Percentiles rank a stretch among this genome's conserved stretches.
Conservation (phyloP, 2,113 vertebrate genomes). For the Marcusenius ussheri region DNA sequence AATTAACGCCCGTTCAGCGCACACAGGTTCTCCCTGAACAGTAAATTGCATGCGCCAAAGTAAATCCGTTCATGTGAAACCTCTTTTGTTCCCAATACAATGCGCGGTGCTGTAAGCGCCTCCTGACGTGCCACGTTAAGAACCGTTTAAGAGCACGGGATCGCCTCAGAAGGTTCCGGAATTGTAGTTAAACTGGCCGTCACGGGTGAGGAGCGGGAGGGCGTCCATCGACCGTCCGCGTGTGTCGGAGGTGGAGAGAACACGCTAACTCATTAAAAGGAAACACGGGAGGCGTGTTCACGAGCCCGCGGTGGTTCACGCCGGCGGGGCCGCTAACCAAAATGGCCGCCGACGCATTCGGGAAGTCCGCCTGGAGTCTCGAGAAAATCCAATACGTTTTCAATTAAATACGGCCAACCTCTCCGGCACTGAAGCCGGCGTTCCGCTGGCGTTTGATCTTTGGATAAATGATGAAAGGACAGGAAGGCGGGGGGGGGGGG, state of each 20-base stretch:
- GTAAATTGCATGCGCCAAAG: neutral
- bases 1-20: neutral
- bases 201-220: neutral
- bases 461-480: constrained; percentile 26
- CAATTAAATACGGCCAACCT: constrained; percentile 32
- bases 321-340: neutral
- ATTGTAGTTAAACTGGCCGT: neutral
- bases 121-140: neutral
- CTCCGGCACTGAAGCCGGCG: neutral
- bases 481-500: neutral
- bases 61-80: neutral
- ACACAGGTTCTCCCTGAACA: neutral
- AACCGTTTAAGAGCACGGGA: neutral
- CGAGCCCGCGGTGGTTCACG: neutral
- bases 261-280: neutral
- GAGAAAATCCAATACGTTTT: constrained; percentile 37
- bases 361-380: constrained; percentile 31
- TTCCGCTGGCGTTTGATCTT: constrained; percentile 5
- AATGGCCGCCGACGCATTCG: constrained; percentile 13
- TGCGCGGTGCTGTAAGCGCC: neutral
- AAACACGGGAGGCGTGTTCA: neutral
- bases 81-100: neutral
- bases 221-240: neutral
- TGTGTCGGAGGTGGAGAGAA: neutral
- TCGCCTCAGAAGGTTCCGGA: neutral